These are phyloP conservation scores for Ageneiosus marmoratus DNA, from an alignment of 2,113 vertebrate species.

Conservation along the genomic window DNA sequence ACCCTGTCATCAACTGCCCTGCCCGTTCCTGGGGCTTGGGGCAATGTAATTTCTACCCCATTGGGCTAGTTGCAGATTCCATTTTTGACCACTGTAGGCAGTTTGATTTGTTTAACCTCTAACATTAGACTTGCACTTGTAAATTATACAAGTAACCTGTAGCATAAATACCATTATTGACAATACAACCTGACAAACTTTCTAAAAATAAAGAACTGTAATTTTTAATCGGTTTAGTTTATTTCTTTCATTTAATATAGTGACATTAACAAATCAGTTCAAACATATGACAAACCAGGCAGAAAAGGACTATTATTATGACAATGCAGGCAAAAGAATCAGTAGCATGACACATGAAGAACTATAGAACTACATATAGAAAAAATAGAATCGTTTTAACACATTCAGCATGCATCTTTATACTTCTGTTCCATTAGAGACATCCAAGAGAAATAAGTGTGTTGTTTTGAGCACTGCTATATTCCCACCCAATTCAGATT, in stretches of 20 bases:
- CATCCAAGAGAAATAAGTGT: neutral
- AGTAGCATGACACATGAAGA: neutral
- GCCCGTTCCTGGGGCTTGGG: too few relatives aligned
- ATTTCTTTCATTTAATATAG: neutral
- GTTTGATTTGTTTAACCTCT: too few relatives aligned
- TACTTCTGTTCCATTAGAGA: neutral
- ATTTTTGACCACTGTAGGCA: too few relatives aligned
- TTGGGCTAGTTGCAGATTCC: too few relatives aligned
- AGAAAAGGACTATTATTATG: neutral
- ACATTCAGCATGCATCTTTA: constrained; percentile 2
- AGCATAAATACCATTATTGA: too few relatives aligned
- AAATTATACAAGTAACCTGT: too few relatives aligned
- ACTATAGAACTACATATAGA: neutral
- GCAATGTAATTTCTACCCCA: too few relatives aligned
- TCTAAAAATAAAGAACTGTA: neutral
- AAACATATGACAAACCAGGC: neutral
- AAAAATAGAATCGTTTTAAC: neutral
- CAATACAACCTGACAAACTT: neutral
- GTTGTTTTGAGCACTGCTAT: neutral
- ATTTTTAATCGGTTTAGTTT: neutral
- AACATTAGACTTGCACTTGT: too few relatives aligned
- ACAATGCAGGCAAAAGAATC: neutral
- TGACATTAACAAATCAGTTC: neutral
- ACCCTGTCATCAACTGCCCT: too few relatives aligned
- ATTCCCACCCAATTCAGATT: constrained; percentile 44